Evolutionary conservation across 2,888 invertebrate genomes (phyloP).

Genomic region (Anaspis maculata): DNA sequence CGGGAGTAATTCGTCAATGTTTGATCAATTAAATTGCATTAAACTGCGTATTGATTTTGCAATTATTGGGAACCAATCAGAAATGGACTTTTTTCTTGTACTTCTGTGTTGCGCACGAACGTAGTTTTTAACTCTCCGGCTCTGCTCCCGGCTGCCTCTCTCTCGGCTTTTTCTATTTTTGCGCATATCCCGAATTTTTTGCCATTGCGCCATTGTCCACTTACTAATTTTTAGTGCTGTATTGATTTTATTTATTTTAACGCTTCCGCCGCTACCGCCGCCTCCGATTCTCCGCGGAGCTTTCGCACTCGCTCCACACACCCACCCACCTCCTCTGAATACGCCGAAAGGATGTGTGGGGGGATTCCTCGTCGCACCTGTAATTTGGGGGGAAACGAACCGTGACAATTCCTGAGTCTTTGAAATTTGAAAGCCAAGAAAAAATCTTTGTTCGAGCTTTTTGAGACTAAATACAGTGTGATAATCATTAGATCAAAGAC

Average conservation of each 20-base stretch:
- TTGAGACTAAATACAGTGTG: too few relatives aligned
- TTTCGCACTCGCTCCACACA: slow-evolving; percentile 8
- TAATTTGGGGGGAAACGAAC: too few relatives aligned
- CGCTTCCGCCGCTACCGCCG: slow-evolving; percentile 14
- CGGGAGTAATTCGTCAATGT: slow-evolving; percentile 27
- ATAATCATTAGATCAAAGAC: too few relatives aligned
- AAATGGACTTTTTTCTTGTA: slow-evolving; percentile 41
- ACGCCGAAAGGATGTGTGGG: too few relatives aligned
- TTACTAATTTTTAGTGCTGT: slow-evolving; percentile 44
- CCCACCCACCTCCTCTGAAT: too few relatives aligned
- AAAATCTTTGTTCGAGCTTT: too few relatives aligned
- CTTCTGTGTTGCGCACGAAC: slow-evolving; percentile 32
- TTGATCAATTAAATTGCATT: slow-evolving; percentile 41
- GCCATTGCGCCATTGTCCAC: slow-evolving; percentile 44
- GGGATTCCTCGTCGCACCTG: too few relatives aligned
- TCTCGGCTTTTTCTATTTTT: slow-evolving; percentile 37
- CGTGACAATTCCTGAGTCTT: too few relatives aligned
- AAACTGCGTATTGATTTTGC: slow-evolving; percentile 43
- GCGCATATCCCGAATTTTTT: slow-evolving; percentile 43
- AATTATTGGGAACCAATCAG: slow-evolving; percentile 46
- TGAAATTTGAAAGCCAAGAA: too few relatives aligned
- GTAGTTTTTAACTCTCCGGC: slow-evolving; percentile 39
- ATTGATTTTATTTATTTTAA: slow-evolving; percentile 40
- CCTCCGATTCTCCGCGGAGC: slow-evolving; percentile 3
- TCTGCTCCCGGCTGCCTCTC: too few relatives aligned